A percentile compares a stretch with the other conserved stretches of the same genome.
These are phyloP conservation scores for Dinothrombium tinctorium DNA, from an alignment of 1,140 invertebrate species.

Conservation along the genomic window DNA sequence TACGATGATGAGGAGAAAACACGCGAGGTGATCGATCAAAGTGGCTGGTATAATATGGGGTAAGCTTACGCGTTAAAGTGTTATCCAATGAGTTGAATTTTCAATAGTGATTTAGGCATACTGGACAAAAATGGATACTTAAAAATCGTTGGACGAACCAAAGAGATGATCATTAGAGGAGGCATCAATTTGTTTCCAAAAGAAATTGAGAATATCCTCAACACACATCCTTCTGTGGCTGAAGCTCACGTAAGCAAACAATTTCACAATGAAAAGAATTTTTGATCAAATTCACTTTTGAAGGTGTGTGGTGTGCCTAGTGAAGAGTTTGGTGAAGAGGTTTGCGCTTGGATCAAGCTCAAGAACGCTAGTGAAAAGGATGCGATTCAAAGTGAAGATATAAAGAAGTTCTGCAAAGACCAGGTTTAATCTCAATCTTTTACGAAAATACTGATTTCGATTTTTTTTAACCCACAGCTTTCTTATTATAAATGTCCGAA, in stretches of 20 bases:
- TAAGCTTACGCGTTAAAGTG: neutral
- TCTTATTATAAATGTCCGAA: slow-evolving; percentile 58
- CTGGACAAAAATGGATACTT: slow-evolving; percentile 50
- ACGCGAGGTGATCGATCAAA: slow-evolving; percentile 35
- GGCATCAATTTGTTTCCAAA: slow-evolving; percentile 15
- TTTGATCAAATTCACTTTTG: neutral
- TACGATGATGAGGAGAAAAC: slow-evolving; percentile 61
- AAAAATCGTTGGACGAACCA: slow-evolving; percentile 46
- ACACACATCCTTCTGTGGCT: slow-evolving; percentile 42
- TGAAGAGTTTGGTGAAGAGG: slow-evolving; percentile 26
- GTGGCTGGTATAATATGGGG: slow-evolving; percentile 6
- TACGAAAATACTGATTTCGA: neutral
- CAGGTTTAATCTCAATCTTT: neutral
- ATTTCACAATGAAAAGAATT: neutral
- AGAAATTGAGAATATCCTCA: slow-evolving; percentile 13
- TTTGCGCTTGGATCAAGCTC: slow-evolving; percentile 28
- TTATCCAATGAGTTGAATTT: neutral
- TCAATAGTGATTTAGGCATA: slow-evolving; percentile 44
- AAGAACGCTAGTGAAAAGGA: slow-evolving; percentile 26
- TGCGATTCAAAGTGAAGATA: slow-evolving; percentile 5
- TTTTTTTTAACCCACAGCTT: slow-evolving; percentile 24
- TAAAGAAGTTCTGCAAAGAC: slow-evolving; percentile 12
- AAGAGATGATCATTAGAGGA: slow-evolving; percentile 14
- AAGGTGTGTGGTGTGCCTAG: slow-evolving; percentile 29
- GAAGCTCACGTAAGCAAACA: slow-evolving; percentile 33